Evolutionary conservation across 2,888 invertebrate species (phyloP).

Genomic region (Tinea trinotella): DNA sequence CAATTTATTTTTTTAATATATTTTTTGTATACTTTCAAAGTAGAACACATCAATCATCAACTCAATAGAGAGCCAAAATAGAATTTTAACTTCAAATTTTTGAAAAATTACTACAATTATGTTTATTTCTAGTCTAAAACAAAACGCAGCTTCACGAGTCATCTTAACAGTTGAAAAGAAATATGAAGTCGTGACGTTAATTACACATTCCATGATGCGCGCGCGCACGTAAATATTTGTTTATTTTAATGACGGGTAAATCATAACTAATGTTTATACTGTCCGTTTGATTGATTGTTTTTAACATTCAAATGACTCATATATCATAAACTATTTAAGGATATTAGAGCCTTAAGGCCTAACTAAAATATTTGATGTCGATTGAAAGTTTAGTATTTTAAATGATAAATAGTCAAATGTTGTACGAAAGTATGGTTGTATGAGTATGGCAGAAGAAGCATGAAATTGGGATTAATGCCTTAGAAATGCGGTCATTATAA

Average conservation of each 20-base stretch:
- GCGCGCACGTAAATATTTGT: slow-evolving; percentile 43
- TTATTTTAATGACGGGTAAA: slow-evolving; percentile 52
- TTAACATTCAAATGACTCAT: slow-evolving; percentile 33
- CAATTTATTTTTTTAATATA: too few species aligned
- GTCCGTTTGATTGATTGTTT: slow-evolving; percentile 51
- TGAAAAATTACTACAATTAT: slow-evolving; percentile 2
- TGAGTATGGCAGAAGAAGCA: too few species aligned
- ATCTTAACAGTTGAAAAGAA: slow-evolving; percentile 27
- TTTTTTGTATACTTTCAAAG: neutral
- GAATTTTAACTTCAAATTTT: neutral
- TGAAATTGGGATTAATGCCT: too few species aligned
- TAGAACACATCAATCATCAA: neutral
- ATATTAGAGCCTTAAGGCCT: neutral
- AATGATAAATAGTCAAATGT: too few species aligned
- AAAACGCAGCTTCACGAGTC: neutral
- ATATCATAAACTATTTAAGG: slow-evolving; percentile 2
- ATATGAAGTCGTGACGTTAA: slow-evolving; percentile 50
- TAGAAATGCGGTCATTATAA: too few species aligned
- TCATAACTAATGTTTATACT: slow-evolving; percentile 53
- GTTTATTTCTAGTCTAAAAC: neutral
- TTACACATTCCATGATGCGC: slow-evolving; percentile 37
- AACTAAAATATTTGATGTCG: neutral
- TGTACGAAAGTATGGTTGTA: too few species aligned
- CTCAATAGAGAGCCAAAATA: neutral
- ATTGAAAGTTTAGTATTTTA: neutral